Percentiles rank a stretch among this genome's conserved stretches.
Evolutionary conservation across 2,797 vertebrate genomes (phyloP).

Genomic region (Pantherophis alleghaniensis): DNA sequence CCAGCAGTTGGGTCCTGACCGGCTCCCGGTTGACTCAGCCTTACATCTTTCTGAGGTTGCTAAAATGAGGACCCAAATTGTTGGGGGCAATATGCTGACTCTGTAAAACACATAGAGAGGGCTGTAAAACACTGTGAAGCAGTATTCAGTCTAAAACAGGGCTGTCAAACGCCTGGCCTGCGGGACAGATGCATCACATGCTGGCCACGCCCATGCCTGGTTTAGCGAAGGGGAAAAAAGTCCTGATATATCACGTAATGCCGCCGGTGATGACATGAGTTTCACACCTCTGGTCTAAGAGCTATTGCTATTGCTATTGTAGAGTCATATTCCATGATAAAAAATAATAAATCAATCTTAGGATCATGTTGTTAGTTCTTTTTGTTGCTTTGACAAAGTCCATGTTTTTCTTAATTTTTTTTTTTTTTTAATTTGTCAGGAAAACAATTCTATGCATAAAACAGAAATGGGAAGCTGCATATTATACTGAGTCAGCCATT

Average conservation of each 20-base stretch:
- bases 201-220: no score
- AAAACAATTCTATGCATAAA: not conserved
- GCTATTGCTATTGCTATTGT: not conserved
- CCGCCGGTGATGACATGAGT: accelerated
- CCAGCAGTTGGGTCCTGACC: not conserved
- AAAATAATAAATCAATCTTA: not conserved
- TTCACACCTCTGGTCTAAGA: no score
- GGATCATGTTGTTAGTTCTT: not conserved
- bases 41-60: not conserved
- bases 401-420: not conserved
- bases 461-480: not conserved
- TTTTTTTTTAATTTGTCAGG: not conserved
- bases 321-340: not conserved
- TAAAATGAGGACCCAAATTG: not conserved
- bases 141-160: no score
- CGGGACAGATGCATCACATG: no score
- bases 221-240: no score
- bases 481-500: not conserved
- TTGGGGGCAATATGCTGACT: not conserved
- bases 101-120: not conserved
- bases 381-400: not conserved
- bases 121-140: not conserved
- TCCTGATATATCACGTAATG: no score
- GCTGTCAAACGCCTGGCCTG: no score
- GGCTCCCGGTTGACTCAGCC: not conserved